A percentile compares a stretch with the other conserved stretches of the same genome.
Evolutionary conservation across 2,888 invertebrate species (phyloP).

Genomic region (Bhutanitis thaidina): DNA sequence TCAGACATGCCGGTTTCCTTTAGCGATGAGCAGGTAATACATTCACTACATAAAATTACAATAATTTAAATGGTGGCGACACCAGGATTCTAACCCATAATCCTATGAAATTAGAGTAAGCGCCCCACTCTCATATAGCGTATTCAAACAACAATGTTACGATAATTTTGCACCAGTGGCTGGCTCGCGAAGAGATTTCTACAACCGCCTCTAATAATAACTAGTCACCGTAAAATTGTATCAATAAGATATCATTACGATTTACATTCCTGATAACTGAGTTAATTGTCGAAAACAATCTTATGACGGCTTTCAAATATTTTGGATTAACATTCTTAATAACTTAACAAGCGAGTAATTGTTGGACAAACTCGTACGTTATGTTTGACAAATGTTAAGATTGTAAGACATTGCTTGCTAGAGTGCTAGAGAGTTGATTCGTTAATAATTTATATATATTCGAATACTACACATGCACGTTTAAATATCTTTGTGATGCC

Average conservation of each 20-base stretch:
- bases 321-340: constrained; percentile 8
- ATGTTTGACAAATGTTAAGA: constrained; percentile 6
- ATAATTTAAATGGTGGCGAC: too few species aligned
- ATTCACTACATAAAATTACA: too few species aligned
- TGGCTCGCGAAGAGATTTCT: constrained; percentile 7
- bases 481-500: too few species aligned
- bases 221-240: constrained; percentile 15
- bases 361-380: constrained; percentile 10
- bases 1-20: too few species aligned
- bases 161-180: background rate
- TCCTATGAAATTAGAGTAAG: too few species aligned
- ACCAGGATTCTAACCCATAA: too few species aligned
- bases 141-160: background rate
- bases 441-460: background rate
- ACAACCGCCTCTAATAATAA: constrained; percentile 3
- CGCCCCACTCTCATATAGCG: too few species aligned
- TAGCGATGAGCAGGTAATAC: too few species aligned
- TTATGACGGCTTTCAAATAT: constrained; percentile 13
- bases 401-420: background rate
- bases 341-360: constrained; percentile 16
- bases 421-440: constrained; percentile 2
- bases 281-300: constrained; percentile 19
- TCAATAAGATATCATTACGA: constrained; percentile 7
- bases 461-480: too few species aligned
- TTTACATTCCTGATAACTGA: constrained; percentile 12